Conservation (phyloP, 2,797 vertebrate species). For the Dipus sagitta region DNA sequence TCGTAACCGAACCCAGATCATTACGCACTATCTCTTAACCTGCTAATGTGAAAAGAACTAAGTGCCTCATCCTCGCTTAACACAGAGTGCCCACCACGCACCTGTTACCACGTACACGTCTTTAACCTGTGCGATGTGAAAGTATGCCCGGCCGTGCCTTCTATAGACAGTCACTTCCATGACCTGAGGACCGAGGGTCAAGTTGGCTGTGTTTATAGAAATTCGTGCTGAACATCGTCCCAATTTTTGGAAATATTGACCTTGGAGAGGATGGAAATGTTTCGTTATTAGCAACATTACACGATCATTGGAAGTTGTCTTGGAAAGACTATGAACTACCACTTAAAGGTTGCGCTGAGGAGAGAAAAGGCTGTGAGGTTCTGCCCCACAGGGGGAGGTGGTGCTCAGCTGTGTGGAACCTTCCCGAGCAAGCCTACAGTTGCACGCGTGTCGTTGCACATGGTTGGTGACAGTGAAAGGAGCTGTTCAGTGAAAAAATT, state of each 20-base stretch:
- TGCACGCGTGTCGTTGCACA: not conserved
- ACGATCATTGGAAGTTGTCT: slow-evolving; percentile 1
- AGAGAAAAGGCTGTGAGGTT: not conserved
- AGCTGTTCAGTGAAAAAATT: not conserved
- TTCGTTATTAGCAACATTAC: not conserved
- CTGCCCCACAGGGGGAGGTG: not conserved
- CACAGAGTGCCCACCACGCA: slow-evolving; percentile 70
- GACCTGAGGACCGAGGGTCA: slow-evolving; percentile 91
- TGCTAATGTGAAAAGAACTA: not conserved
- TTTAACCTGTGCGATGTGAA: slow-evolving; percentile 90
- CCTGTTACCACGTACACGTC: slow-evolving; percentile 92
- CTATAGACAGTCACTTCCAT: slow-evolving; percentile 94
- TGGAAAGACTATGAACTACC: not conserved
- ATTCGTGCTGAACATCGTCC: slow-evolving; percentile 91
- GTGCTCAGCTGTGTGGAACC: not conserved
- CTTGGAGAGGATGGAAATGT: slow-evolving; percentile 83
- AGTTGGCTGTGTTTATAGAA: slow-evolving; percentile 92
- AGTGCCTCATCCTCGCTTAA: not conserved
- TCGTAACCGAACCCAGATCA: not conserved
- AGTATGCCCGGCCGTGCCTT: slow-evolving; percentile 87
- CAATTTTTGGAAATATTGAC: slow-evolving; percentile 93
- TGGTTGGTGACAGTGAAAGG: not conserved
- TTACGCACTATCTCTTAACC: not conserved
- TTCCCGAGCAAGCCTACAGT: not conserved
- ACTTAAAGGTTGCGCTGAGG: not conserved